These are phyloP conservation scores for Cyclophora albipunctata DNA, from an alignment of 2,888 invertebrate genomes.

Conservation along the genomic window DNA sequence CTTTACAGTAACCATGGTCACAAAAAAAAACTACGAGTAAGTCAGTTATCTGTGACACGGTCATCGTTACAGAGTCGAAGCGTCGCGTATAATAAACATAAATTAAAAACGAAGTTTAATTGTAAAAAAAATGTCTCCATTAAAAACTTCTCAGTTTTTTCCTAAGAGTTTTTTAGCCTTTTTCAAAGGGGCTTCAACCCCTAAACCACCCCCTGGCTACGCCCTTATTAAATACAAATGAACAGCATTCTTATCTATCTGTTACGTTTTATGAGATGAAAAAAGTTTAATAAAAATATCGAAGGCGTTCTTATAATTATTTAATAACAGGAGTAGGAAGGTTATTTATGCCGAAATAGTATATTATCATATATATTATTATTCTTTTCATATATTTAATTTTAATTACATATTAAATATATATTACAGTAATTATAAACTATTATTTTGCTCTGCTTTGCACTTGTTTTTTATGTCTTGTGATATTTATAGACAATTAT, in stretches of 20 bases:
- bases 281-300: constrained; percentile 19
- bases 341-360: constrained; percentile 25
- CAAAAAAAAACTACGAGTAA: no score
- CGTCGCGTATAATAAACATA: no score
- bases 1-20: no score
- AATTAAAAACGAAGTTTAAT: no score
- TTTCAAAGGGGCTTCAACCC: no score
- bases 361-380: constrained; percentile 25
- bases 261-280: constrained; percentile 16
- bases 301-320: constrained; percentile 32
- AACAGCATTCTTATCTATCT: constrained; percentile 1
- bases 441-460: constrained; percentile 23
- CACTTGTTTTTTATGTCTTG: constrained; percentile 14
- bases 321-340: constrained; percentile 48
- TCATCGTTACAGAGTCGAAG: no score
- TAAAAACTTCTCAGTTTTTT: no score
- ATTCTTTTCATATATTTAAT: constrained; percentile 25
- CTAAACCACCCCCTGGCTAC: no score
- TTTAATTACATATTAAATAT: constrained; percentile 24
- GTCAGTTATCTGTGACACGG: no score
- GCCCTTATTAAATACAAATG: no score
- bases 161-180: no score
- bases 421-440: constrained; percentile 26
- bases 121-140: no score
- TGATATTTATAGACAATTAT: constrained; percentile 7